Evolutionary conservation across 2,888 invertebrate species (phyloP).

Genomic region (Leptothorax acervorum): DNA sequence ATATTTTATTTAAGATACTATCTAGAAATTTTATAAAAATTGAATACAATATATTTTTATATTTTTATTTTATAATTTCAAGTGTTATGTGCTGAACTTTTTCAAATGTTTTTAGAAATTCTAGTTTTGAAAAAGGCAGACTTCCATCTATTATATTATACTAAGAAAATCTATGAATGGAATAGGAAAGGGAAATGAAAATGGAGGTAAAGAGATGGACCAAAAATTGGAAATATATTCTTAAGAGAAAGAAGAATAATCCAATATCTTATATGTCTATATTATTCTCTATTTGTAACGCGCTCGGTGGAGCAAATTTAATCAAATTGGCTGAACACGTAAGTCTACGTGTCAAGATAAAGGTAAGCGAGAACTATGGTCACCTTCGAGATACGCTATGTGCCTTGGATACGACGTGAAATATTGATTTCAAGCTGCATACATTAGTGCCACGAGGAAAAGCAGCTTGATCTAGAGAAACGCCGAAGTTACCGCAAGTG

Average conservation of each 20-base stretch:
- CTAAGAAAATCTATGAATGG: not conserved
- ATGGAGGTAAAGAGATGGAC: not conserved
- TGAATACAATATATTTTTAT: not conserved
- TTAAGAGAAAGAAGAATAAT: not conserved
- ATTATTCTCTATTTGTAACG: not conserved
- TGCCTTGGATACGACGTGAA: constrained; percentile 30
- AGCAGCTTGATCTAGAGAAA: constrained; percentile 69
- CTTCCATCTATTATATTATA: not conserved
- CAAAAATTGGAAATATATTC: not conserved
- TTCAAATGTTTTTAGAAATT: not conserved
- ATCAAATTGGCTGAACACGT: not conserved
- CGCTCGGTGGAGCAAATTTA: constrained; percentile 1
- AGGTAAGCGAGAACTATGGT: constrained; percentile 37
- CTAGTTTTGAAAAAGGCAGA: not conserved
- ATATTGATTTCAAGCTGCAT: constrained; percentile 42
- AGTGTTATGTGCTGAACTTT: not conserved
- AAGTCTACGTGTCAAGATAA: constrained; percentile 14
- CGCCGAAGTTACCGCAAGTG: constrained; percentile 4
- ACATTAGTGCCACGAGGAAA: constrained; percentile 59
- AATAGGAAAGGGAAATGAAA: not conserved
- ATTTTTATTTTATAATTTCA: not conserved
- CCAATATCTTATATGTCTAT: not conserved
- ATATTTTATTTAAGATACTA: not conserved
- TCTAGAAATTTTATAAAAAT: not conserved
- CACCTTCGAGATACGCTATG: constrained; percentile 43